phyloP scores from a whole-genome alignment of 2,113 vertebrate genomes.

The Hemicordylus capensis region DNA sequence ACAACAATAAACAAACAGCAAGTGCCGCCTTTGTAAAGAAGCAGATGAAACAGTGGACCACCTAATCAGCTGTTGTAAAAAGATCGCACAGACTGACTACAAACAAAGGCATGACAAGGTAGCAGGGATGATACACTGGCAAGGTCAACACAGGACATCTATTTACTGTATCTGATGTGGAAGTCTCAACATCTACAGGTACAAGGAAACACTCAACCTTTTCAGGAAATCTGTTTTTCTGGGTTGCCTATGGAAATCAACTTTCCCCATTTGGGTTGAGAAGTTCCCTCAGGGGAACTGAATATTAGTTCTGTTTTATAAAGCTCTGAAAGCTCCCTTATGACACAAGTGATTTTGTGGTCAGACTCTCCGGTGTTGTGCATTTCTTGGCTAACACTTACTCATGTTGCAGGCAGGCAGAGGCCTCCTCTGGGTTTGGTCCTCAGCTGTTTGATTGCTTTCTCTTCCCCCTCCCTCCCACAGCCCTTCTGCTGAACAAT shows the following conservation, averaged over 20 bases:
- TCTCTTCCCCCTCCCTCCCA: neutral
- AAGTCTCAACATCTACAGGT: no score
- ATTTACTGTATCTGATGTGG: no score
- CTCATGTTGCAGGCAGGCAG: neutral
- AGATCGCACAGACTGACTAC: no score
- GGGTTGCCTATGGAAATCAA: neutral
- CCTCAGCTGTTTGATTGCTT: neutral
- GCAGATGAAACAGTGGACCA: no score
- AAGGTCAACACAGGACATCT: constrained; percentile 25
- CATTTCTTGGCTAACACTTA: neutral
- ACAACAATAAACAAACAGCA: no score
- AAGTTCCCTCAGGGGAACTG: neutral
- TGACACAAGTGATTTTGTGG: neutral
- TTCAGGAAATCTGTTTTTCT: no score
- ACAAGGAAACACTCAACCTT: no score
- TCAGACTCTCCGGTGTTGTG: accelerated
- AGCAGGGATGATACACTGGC: no score
- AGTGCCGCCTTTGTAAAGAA: no score
- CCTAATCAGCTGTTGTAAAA: no score
- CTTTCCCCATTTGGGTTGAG: neutral
- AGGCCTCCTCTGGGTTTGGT: neutral
- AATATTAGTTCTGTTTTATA: neutral
- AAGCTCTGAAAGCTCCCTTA: neutral
- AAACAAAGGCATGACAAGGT: no score
- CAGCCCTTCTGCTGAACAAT: neutral